These are phyloP conservation scores for Heliothis peltigera DNA, from an alignment of 2,888 invertebrate genomes.

Conservation along the genomic window DNA sequence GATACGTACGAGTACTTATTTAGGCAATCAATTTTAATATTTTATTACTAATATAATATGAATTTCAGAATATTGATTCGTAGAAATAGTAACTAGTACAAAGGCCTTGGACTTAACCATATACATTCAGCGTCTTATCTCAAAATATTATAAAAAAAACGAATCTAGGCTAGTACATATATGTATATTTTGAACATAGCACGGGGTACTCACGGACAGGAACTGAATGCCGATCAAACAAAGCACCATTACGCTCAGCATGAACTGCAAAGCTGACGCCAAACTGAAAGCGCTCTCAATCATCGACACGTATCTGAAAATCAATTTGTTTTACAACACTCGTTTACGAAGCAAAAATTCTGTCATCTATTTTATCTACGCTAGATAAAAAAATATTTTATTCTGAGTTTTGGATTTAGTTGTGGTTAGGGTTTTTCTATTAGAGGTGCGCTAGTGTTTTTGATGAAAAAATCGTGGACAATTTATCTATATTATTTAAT, in stretches of 20 bases:
- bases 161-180: neutral
- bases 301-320: slow-evolving; percentile 86
- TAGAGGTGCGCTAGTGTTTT: no score
- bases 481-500: no score
- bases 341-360: slow-evolving; percentile 50
- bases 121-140: no score
- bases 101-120: no score
- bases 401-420: slow-evolving; percentile 4
- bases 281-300: slow-evolving; percentile 86
- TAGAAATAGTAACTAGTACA: no score
- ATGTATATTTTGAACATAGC: neutral
- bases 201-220: slow-evolving; percentile 76
- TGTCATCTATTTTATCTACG: slow-evolving; percentile 43
- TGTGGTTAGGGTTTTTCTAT: neutral
- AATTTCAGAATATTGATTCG: no score
- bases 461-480: no score
- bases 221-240: slow-evolving; percentile 86
- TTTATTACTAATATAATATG: no score
- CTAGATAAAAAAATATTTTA: slow-evolving; percentile 21
- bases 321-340: slow-evolving; percentile 57
- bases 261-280: slow-evolving; percentile 86
- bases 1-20: no score
- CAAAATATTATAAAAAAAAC: neutral
- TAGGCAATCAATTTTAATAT: no score
- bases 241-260: slow-evolving; percentile 87